phyloP scores from a whole-genome alignment of 2,888 invertebrate species.

The Acanthococcus lagerstroemiae region DNA sequence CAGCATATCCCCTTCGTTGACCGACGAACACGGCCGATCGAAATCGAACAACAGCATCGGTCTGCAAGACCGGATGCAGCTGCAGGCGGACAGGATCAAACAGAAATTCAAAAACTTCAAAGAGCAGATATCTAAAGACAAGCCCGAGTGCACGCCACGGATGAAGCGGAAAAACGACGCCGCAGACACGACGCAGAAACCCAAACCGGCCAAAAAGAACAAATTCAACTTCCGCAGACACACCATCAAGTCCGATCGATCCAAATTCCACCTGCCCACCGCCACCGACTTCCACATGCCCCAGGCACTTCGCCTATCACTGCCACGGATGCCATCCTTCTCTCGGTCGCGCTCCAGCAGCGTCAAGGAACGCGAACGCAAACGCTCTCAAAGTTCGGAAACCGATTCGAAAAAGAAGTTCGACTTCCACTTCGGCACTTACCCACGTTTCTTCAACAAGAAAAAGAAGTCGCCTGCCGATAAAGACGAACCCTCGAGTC shows the following conservation, averaged over 20 bases:
- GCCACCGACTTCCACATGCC: constrained; percentile 48
- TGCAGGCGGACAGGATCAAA: constrained; percentile 61
- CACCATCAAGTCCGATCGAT: constrained; percentile 40
- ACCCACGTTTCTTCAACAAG: constrained; percentile 55
- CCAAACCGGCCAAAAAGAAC: constrained; percentile 14
- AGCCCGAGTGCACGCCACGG: constrained; percentile 1
- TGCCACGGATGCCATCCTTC: constrained; percentile 23
- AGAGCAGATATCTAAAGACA: constrained; percentile 39
- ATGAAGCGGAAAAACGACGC: constrained; percentile 10
- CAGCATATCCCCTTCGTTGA: constrained; percentile 32
- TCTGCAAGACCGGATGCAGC: constrained; percentile 56
- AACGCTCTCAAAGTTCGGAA: constrained; percentile 7
- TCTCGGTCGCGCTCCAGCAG: constrained; percentile 45
- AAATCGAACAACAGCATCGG: background rate
- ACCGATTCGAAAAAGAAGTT: constrained; percentile 48
- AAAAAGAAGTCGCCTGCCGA: constrained; percentile 42
- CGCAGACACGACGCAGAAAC: background rate
- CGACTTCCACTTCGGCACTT: constrained; percentile 64
- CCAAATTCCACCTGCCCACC: constrained; percentile 37
- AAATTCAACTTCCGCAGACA: constrained; percentile 34
- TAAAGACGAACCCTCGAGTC: background rate
- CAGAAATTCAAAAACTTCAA: constrained; percentile 50
- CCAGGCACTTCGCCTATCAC: constrained; percentile 45
- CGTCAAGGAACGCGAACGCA: constrained; percentile 41
- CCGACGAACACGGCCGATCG: constrained; percentile 12